Evolutionary conservation across 2,888 invertebrate species (phyloP).

Genomic region (Suillia variegata): DNA sequence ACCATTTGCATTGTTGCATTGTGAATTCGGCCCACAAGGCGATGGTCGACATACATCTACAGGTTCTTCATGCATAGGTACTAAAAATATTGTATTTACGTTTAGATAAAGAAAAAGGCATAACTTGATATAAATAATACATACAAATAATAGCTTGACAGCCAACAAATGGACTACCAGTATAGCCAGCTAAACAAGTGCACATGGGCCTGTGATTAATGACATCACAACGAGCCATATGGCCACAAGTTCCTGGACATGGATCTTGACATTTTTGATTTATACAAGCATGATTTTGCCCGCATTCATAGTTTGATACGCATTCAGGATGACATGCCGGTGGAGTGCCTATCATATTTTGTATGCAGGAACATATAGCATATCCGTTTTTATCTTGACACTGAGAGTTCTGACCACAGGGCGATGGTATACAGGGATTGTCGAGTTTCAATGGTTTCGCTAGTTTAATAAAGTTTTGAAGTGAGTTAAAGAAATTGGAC

Average conservation of each 20-base stretch:
- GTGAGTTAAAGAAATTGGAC: not conserved
- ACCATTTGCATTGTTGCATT: slow-evolving; percentile 69
- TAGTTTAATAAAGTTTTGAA: slow-evolving; percentile 8
- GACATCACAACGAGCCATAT: slow-evolving; percentile 71
- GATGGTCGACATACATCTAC: slow-evolving; percentile 64
- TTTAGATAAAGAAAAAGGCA: too few relatives aligned
- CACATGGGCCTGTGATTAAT: slow-evolving; percentile 77
- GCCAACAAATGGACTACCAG: slow-evolving; percentile 70
- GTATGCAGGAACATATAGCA: slow-evolving; percentile 69
- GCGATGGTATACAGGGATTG: slow-evolving; percentile 72
- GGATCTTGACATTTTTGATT: slow-evolving; percentile 75
- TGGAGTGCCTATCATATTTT: slow-evolving; percentile 70
- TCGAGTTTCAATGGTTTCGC: slow-evolving; percentile 33
- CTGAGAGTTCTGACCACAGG: slow-evolving; percentile 73
- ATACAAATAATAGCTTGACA: slow-evolving; percentile 59
- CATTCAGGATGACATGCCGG: slow-evolving; percentile 76
- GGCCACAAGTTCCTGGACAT: slow-evolving; percentile 75
- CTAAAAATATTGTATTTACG: slow-evolving; percentile 22
- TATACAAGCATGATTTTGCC: slow-evolving; percentile 70
- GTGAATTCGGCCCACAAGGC: slow-evolving; percentile 77
- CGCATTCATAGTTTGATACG: slow-evolving; percentile 71
- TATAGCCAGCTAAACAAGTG: slow-evolving; percentile 68
- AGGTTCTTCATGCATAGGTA: slow-evolving; percentile 33
- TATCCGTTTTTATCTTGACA: slow-evolving; percentile 68
- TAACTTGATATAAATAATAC: too few relatives aligned